Evolutionary conservation across 2,113 vertebrate species (phyloP).

Genomic region (mouse (Mus musculus)): DNA sequence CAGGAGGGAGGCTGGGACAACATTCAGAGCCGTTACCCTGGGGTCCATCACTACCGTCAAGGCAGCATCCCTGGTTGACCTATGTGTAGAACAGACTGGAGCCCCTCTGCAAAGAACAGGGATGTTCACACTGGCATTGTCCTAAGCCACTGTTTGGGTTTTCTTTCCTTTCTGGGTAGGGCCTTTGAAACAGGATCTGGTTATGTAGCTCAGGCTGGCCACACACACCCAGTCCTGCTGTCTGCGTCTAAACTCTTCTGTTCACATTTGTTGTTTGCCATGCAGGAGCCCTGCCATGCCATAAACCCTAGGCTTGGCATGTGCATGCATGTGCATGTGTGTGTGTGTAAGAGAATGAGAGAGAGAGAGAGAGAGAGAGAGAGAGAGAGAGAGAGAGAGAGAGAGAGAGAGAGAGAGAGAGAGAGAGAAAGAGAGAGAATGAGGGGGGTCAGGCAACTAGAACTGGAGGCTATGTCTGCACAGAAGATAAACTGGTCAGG

Average conservation of each 20-base stretch:
- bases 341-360: too few relatives aligned
- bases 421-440: too few relatives aligned
- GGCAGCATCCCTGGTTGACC: background rate
- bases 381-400: too few relatives aligned
- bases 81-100: background rate
- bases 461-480: background rate
- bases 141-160: background rate
- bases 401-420: too few relatives aligned
- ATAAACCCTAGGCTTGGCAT: background rate
- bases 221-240: background rate
- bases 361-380: too few relatives aligned
- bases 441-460: background rate
- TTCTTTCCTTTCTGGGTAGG: background rate
- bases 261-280: background rate
- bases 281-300: background rate
- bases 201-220: background rate
- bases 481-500: background rate
- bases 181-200: background rate
- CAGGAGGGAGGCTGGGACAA: background rate
- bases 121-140: too few relatives aligned
- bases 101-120: background rate
- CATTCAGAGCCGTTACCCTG: background rate
- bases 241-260: background rate
- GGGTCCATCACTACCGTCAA: background rate
- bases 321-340: too few relatives aligned